These are phyloP conservation scores for Triplophysa yarkandensis DNA, from an alignment of 2,797 vertebrate species.

Conservation along the genomic window DNA sequence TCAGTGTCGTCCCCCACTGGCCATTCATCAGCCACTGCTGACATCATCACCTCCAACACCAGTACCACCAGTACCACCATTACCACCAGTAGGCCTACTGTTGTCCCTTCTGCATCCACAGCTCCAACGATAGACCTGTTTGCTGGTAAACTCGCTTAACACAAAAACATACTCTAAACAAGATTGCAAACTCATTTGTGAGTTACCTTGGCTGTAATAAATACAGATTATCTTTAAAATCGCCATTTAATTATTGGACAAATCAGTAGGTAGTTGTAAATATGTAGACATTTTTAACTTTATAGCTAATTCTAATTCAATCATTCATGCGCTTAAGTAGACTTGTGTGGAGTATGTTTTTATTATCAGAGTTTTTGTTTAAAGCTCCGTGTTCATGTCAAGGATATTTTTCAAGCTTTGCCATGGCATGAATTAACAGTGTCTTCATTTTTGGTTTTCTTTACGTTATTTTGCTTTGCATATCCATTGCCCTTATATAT, in stretches of 20 bases:
- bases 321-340: too few species aligned
- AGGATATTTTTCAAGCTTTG: not conserved
- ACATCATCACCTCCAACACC: conserved; percentile 78
- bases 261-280: too few species aligned
- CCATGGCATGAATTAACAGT: not conserved
- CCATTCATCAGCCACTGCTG: conserved; percentile 53
- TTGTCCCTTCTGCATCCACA: conserved; percentile 54
- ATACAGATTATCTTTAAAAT: too few species aligned
- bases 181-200: not conserved
- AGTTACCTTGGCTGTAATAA: too few species aligned
- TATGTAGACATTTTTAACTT: too few species aligned
- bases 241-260: too few species aligned
- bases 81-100: conserved; percentile 80
- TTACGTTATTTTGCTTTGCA: conserved; percentile 57
- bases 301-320: too few species aligned
- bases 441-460: too few species aligned
- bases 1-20: conserved; percentile 57
- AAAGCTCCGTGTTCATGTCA: not conserved
- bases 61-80: conserved; percentile 60
- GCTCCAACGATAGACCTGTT: conserved; percentile 91
- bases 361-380: not conserved
- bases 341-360: conserved; percentile 71
- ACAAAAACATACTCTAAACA: not conserved
- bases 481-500: conserved; percentile 74
- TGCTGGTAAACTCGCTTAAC: conserved; percentile 83